These are phyloP conservation scores for Lagocephalus sceleratus DNA, from an alignment of 2,797 vertebrate species.

Conservation along the genomic window DNA sequence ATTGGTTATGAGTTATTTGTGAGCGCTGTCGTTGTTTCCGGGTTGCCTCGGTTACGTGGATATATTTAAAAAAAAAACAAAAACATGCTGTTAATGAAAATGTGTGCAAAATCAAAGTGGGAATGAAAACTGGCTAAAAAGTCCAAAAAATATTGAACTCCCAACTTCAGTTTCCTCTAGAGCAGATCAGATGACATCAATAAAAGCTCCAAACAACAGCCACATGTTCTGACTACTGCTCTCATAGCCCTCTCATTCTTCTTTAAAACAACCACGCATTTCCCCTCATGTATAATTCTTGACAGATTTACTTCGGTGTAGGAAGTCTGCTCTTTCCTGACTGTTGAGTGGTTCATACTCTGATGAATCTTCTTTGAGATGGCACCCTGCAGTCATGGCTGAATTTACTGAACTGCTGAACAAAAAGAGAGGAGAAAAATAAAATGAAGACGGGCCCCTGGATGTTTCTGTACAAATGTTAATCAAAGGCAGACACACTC, in stretches of 20 bases:
- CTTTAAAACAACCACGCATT: conserved; percentile 11
- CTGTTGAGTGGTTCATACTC: conserved; percentile 2
- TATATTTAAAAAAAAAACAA: background rate
- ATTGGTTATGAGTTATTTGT: background rate
- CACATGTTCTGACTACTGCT: conserved; percentile 29
- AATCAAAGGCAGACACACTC: no score
- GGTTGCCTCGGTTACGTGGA: background rate
- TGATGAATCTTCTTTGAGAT: conserved; percentile 9
- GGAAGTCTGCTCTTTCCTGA: conserved; percentile 14
- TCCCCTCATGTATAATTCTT: conserved; percentile 19
- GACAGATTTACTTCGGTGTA: conserved; percentile 25
- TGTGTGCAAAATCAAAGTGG: conserved; percentile 8
- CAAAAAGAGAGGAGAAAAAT: background rate
- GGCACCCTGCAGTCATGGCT: conserved; percentile 17
- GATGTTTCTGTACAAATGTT: no score
- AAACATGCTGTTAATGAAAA: background rate
- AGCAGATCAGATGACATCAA: conserved; percentile 48
- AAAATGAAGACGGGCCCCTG: no score
- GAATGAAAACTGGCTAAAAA: conserved; percentile 12
- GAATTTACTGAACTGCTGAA: conserved; percentile 1
- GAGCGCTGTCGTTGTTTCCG: background rate
- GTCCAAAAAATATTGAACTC: conserved; percentile 13
- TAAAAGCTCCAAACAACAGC: conserved; percentile 42
- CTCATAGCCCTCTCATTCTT: conserved; percentile 29
- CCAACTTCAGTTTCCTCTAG: conserved; percentile 38